Percentiles rank a stretch among this genome's conserved stretches.
Conservation (phyloP, 2,797 vertebrate species). For the Semaprochilodus insignis region DNA sequence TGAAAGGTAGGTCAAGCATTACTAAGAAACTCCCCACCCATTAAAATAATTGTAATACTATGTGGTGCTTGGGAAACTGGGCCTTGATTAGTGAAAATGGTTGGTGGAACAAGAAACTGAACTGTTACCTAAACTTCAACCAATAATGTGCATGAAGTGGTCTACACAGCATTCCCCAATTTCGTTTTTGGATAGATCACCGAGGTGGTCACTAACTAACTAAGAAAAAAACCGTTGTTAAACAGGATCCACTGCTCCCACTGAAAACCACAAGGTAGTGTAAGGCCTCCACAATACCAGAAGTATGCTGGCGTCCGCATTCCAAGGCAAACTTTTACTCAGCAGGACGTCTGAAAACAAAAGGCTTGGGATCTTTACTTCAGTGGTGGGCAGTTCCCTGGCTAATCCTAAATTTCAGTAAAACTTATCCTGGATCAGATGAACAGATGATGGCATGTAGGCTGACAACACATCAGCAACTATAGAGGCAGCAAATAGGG, state of each 20-base stretch:
- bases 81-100: not conserved
- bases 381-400: not conserved
- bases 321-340: constrained; percentile 13
- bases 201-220: not conserved
- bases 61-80: not conserved
- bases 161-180: not conserved
- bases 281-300: not conserved
- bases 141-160: not conserved
- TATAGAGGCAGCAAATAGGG: not conserved
- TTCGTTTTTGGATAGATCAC: not conserved
- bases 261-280: not conserved
- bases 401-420: not conserved
- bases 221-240: not conserved
- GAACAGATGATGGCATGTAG: not conserved
- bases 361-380: constrained; percentile 3
- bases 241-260: constrained; percentile 26
- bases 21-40: not conserved
- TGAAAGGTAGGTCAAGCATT: not conserved
- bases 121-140: not conserved
- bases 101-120: not conserved
- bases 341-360: not conserved
- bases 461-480: not conserved
- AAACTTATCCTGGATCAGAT: not conserved
- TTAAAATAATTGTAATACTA: not conserved
- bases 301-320: constrained; percentile 11